Evolutionary conservation across 2,888 invertebrate genomes (phyloP).

Genomic region (Blomia tropicalis): DNA sequence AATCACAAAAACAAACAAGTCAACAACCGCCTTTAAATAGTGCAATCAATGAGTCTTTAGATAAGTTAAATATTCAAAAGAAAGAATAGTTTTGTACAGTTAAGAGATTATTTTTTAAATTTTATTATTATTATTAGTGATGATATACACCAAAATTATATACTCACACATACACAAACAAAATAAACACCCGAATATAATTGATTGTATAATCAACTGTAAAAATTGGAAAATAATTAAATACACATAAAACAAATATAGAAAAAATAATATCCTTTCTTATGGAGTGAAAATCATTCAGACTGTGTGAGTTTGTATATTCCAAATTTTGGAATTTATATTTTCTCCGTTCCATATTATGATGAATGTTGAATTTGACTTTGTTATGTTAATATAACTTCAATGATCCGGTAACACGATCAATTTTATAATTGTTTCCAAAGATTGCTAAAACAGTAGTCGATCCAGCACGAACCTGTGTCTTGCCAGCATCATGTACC

Average conservation of each 20-base stretch:
- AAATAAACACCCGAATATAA: no score
- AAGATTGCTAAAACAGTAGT: conserved; percentile 33
- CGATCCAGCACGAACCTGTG: conserved; percentile 36
- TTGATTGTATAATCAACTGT: no score
- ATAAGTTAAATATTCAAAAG: not conserved
- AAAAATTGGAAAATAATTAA: no score
- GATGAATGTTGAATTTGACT: no score
- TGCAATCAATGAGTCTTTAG: not conserved
- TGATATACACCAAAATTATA: not conserved
- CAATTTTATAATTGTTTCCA: conserved; percentile 32
- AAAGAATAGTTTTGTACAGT: not conserved
- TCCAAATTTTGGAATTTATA: no score
- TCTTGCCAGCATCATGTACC: conserved; percentile 42
- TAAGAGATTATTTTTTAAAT: not conserved
- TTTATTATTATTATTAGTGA: not conserved
- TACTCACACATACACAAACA: no score
- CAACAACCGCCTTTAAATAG: not conserved
- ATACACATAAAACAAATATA: no score
- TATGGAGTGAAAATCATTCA: no score
- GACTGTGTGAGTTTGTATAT: no score
- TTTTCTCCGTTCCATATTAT: no score
- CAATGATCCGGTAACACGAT: conserved; percentile 32
- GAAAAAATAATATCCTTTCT: no score
- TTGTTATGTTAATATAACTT: conserved; percentile 26
- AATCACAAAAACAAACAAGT: not conserved